Base-by-base conservation (phyloP, 2,888 invertebrate species). In the Leucophenga montana region DNA sequence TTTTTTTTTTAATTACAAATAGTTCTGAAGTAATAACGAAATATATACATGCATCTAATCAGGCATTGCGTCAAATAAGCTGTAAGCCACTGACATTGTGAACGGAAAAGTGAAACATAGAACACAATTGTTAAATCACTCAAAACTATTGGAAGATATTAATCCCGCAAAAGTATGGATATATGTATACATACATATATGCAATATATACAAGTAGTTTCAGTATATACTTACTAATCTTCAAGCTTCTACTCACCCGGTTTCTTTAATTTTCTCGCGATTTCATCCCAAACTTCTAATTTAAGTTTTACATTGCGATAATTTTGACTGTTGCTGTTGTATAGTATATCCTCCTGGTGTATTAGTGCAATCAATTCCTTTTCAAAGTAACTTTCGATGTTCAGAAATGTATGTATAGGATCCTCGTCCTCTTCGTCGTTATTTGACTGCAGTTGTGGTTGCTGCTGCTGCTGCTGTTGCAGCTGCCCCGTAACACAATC, bases 371-470 rank as follows among this genome's bases (percentile, higher is more conserved):
- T 88, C 3, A 88, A 77, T 68, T 88, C 86, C 66, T 87, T 86
- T 66, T 88, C 88, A 48, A 88, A 88, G 70, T 87, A 88, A 70
- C 86, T 87, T 72, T 88, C 87, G 69, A 87, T 87, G 68, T 88
- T 87, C 0, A 88, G 76, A 77, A 86, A 88, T 8, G 86, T 87
- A 70, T 87, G 87, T 67, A 88, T 85, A 9, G 87, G 86, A 78
- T 87, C 88, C 20, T 88, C 88, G 64, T 88, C 87, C 65, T 87
- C 87, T 54, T 86, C 86, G 14, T 85, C 85, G 33, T 75, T 22
- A 18, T 61, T 61, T 69, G 57, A 31, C 64, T 71, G 70, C 20
- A 68, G 68, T 18, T 74, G 70, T 4, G 69, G 44, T 50, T 57
- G 56, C 46, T 67, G 67, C n/a, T 62, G 33, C 61, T 31, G 22